Conservation (phyloP, 2,797 vertebrate genomes). For the Australoheros facetus region DNA sequence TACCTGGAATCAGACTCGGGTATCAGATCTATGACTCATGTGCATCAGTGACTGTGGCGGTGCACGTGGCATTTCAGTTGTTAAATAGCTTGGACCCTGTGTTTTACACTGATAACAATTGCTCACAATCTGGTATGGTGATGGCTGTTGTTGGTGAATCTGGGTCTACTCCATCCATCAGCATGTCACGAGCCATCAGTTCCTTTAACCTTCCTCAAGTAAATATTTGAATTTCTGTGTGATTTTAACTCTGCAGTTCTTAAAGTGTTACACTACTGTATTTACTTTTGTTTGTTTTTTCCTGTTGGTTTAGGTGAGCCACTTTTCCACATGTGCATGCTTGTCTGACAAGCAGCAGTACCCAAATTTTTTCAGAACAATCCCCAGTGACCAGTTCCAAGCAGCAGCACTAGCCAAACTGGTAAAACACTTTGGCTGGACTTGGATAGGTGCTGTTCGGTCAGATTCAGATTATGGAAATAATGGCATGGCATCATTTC, state of each 20-base stretch:
- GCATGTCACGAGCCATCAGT: conserved; percentile 66
- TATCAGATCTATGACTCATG: conserved; percentile 73
- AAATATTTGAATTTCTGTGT: not conserved
- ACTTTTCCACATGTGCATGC: conserved; percentile 79
- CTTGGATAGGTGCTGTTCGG: conserved; percentile 77
- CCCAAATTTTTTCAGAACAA: conserved; percentile 78
- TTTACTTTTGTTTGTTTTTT: not conserved
- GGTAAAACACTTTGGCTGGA: conserved; percentile 64
- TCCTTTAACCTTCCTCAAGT: conserved; percentile 72
- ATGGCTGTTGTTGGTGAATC: conserved; percentile 69
- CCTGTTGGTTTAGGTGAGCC: conserved; percentile 69
- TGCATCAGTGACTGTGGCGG: conserved; percentile 41
- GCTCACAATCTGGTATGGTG: conserved; percentile 38
- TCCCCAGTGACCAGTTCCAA: conserved; percentile 80
- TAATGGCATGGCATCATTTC: conserved; percentile 54
- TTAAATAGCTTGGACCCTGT: conserved; percentile 44
- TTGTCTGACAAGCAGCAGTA: conserved; percentile 78
- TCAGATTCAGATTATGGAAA: conserved; percentile 80
- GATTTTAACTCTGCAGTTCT: not conserved
- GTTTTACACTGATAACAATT: conserved; percentile 26
- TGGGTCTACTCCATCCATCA: conserved; percentile 74
- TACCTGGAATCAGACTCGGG: conserved; percentile 64
- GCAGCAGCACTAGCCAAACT: conserved; percentile 68
- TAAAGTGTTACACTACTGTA: not conserved
- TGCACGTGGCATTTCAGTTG: conserved; percentile 59